Base-by-base conservation (phyloP, 1,140 invertebrate genomes). In the Dendrolimus kikuchii region DNA sequence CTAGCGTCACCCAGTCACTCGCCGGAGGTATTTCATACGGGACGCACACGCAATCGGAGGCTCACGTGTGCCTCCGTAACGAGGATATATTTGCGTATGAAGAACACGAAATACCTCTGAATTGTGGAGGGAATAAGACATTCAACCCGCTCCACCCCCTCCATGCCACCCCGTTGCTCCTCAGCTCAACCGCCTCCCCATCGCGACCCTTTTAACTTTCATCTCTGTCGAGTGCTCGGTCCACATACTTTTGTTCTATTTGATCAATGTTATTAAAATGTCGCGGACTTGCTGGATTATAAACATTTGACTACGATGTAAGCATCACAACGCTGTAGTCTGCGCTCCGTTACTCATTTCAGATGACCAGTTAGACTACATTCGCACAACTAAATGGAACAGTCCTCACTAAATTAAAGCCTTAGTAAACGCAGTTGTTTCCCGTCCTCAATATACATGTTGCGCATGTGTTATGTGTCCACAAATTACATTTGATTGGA, bases 1-100 rank as follows among this genome's bases (percentile, higher is more conserved):
- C 59, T 60, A 53, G 51, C 52, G 51, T 57, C 54, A 58, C 59
- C 53, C 51, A 60, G 53, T 57, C 46, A 51, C 65, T 66, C 59
- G 61, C 53, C 62, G 56, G 55, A 62, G 60, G 57, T 64, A 59
- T 60, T 69, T 71, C 66, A 68, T 69, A 64, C 64, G 45, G 58
- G 67, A 67, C 70, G 73, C 71, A 69, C 68, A 80, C 78, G 77
- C 80, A 83, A 86, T 82, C 74, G 74, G 57, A 58, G 74, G 57
- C 81, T 84, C 77, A 84, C 81, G 77, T 86, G 79, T 79, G 75
- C 75, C 74, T 68, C 71, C 62, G 74, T 86, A 84, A 86, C 83
- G 83, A 86, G 81, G 80, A 86, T 83, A 86, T 86, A 86, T 86
- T 86, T 86, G 83, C 83, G 83, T 86, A 86, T 86, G 83, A 86